Percentiles rank a stretch among this genome's conserved stretches.
These are phyloP conservation scores for Dryococelus australis DNA, from an alignment of 2,888 invertebrate species.

Conservation along the genomic window DNA sequence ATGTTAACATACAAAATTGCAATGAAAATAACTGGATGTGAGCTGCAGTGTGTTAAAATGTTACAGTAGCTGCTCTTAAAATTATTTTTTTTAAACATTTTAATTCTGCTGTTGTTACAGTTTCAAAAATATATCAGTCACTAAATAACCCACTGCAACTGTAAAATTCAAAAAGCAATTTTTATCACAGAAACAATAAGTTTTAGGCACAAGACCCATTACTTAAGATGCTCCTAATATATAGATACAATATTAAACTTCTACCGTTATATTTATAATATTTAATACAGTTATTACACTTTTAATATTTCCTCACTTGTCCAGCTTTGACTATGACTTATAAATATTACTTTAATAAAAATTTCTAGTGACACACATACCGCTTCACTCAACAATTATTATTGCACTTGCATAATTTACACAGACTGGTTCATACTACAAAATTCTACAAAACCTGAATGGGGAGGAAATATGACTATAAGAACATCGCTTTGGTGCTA, in stretches of 20 bases:
- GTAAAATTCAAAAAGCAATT: neutral
- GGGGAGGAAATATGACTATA: neutral
- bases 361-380: no score
- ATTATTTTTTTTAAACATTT: neutral
- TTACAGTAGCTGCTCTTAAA: neutral
- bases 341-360: neutral
- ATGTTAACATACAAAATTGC: no score
- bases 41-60: no score
- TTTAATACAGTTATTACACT: neutral
- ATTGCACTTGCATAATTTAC: neutral
- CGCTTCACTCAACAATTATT: neutral
- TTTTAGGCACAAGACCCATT: neutral
- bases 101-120: neutral
- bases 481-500: neutral
- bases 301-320: neutral
- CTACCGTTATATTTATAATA: neutral
- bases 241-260: neutral
- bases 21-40: no score
- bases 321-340: slow-evolving; percentile 10
- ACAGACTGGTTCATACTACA: neutral
- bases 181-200: neutral
- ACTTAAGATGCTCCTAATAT: neutral
- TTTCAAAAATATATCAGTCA: neutral
- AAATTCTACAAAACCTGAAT: no score
- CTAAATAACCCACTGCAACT: neutral